These are phyloP conservation scores for Phyto melanocephala DNA, from an alignment of 2,888 invertebrate species.

Conservation along the genomic window DNA sequence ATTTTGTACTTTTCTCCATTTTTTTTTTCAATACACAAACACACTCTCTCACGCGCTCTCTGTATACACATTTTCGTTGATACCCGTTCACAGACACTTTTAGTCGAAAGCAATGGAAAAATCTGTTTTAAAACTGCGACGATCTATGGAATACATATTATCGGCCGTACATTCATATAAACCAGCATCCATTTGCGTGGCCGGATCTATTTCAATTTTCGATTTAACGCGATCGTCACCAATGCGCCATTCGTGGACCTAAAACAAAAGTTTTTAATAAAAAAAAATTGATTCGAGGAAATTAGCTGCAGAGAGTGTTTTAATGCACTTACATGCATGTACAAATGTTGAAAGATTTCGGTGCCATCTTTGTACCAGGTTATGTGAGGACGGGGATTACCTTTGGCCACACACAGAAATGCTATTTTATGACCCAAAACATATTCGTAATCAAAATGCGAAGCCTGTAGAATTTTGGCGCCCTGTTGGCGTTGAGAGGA, in stretches of 20 bases:
- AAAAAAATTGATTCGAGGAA: not conserved
- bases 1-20: constrained; percentile 44
- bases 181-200: constrained; percentile 97
- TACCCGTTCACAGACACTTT: constrained; percentile 9
- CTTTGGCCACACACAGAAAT: constrained; percentile 93
- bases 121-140: constrained; percentile 94
- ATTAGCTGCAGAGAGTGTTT: not conserved
- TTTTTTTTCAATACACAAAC: not conserved
- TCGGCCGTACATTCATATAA: constrained; percentile 96
- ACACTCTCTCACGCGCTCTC: not conserved
- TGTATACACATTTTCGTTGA: not conserved
- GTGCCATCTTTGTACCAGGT: constrained; percentile 98
- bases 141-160: constrained; percentile 95
- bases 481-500: constrained; percentile 82
- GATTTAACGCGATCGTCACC: constrained; percentile 91
- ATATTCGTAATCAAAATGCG: constrained; percentile 96
- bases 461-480: constrained; percentile 91
- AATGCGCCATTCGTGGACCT: constrained; percentile 94
- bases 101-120: constrained; percentile 94
- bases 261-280: not conserved
- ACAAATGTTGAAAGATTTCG: constrained; percentile 93
- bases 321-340: constrained; percentile 87
- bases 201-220: constrained; percentile 96
- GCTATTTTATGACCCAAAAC: constrained; percentile 96
- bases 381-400: constrained; percentile 93